A percentile compares a stretch with the other conserved stretches of the same genome.
Conservation (phyloP, 2,888 invertebrate species). For the Anarsia innoxiella region DNA sequence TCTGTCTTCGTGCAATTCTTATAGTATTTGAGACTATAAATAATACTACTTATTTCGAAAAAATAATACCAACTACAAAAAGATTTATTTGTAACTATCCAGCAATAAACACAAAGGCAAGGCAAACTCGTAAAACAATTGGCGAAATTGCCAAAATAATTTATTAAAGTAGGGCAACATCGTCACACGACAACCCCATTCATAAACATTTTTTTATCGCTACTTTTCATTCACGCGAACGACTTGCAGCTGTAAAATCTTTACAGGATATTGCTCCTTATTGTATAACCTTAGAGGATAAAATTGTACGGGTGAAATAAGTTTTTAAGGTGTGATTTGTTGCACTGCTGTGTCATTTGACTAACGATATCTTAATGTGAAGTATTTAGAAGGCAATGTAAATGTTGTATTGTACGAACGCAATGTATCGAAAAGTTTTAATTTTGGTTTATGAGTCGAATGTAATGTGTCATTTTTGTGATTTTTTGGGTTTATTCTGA, state of each 20-base stretch:
- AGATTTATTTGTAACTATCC: too few species aligned
- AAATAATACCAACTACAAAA: too few species aligned
- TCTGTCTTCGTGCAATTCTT: too few species aligned
- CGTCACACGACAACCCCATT: constrained; percentile 60
- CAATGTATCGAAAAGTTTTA: constrained; percentile 73
- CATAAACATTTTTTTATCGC: constrained; percentile 52
- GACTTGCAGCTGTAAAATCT: constrained; percentile 4
- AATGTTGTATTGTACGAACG: constrained; percentile 60
- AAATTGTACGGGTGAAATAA: too few species aligned
- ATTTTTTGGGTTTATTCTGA: too few species aligned
- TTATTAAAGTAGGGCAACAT: constrained; percentile 53
- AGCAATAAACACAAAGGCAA: background rate
- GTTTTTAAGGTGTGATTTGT: constrained; percentile 22
- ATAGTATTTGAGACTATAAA: too few species aligned
- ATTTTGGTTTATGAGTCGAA: constrained; percentile 68
- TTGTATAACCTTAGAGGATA: background rate
- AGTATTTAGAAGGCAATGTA: constrained; percentile 65
- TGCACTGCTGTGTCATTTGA: constrained; percentile 45
- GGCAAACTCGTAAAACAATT: constrained; percentile 47
- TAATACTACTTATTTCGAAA: too few species aligned
- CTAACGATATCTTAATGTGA: constrained; percentile 70
- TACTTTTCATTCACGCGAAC: constrained; percentile 10
- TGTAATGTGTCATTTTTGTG: too few species aligned
- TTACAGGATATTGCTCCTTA: background rate
- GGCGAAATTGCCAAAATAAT: constrained; percentile 51